Base-by-base conservation (phyloP, 2,797 vertebrate genomes). In the Selene dorsalis region DNA sequence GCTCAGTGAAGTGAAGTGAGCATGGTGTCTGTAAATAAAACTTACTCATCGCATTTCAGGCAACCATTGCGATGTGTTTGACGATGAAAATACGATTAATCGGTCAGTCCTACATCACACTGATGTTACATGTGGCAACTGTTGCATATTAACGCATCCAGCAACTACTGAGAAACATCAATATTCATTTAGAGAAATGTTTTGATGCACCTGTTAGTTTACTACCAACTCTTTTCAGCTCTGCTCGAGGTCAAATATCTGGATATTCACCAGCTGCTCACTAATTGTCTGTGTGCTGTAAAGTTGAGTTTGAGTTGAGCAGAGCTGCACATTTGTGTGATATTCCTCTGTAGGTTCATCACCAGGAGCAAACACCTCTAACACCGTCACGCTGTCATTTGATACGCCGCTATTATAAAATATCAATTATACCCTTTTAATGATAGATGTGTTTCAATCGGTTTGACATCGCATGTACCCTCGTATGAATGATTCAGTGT, bases 401-500 rank as follows among this genome's bases (percentile, higher is more conserved):
- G 28, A 53, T 24, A 41, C 16, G 48, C 14, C 6, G 26, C 57
- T 22, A 59, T 35, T 53, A 55, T 38, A 50, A 32, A 48, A 61
- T 24, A 65, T 13, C 4, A 13, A 65, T 39, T 10, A 20, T 12
- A 39, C 4, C 26, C 4, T 3, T 24, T 38, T 22, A 53, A 68
- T 52, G 20, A 32, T 26, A 16, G 7, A 65, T 39, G 26, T 28
- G 14, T 58, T 82, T 73, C 12, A 43, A 9, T 18, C 47, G 28
- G 28, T 73, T 53, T 55, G 39, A 35, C 41, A 61, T 56, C 43
- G 60, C 32, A 58, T 47, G 13, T 32, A 43, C 14, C 16, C 6
- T 64, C 16, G 56, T 59, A 28, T 48, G 45, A 66, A 57, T 70
- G 64, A 69, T 18, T 62, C 8, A 28, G 2, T 20, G 32, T 38